Percentiles rank a stretch among this genome's conserved stretches.
Conservation (phyloP, 2,888 invertebrate genomes). For the Papilio protenor region DNA sequence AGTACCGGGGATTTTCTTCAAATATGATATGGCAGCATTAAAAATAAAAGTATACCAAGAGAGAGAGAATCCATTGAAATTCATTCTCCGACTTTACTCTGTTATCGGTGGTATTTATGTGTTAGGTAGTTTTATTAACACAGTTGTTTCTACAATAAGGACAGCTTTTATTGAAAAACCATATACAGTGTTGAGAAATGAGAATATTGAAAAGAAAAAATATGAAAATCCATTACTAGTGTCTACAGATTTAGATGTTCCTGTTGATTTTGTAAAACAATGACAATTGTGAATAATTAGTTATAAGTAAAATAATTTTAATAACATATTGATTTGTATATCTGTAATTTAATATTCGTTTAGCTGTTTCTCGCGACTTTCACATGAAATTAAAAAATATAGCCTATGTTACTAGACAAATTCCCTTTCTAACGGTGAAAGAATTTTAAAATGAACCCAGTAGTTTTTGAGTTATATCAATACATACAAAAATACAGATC, state of each 20-base stretch:
- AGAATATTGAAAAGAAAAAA: constrained; percentile 51
- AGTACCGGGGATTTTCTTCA: constrained; percentile 96
- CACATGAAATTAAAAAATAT: too few species aligned
- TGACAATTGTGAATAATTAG: constrained; percentile 56
- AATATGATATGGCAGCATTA: constrained; percentile 96
- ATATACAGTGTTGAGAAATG: constrained; percentile 49
- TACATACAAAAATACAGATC: too few species aligned
- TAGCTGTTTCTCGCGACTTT: too few species aligned
- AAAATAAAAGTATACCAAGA: constrained; percentile 93
- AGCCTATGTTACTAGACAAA: too few species aligned
- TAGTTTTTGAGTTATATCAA: too few species aligned
- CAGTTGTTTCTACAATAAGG: constrained; percentile 65
- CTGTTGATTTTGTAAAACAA: constrained; percentile 70
- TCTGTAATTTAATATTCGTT: neutral
- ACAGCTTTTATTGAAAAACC: constrained; percentile 55
- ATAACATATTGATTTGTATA: neutral
- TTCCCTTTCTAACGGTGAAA: too few species aligned
- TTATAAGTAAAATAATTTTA: constrained; percentile 25
- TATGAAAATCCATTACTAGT: constrained; percentile 65
- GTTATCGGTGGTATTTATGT: constrained; percentile 97
- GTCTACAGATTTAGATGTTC: constrained; percentile 68
- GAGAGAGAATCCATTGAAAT: constrained; percentile 90
- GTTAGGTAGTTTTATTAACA: constrained; percentile 86
- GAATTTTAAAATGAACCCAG: too few species aligned
- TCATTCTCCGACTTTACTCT: constrained; percentile 94